Evolutionary conservation across 2,797 vertebrate genomes (phyloP).

Genomic region (Crypturellus tataupa): DNA sequence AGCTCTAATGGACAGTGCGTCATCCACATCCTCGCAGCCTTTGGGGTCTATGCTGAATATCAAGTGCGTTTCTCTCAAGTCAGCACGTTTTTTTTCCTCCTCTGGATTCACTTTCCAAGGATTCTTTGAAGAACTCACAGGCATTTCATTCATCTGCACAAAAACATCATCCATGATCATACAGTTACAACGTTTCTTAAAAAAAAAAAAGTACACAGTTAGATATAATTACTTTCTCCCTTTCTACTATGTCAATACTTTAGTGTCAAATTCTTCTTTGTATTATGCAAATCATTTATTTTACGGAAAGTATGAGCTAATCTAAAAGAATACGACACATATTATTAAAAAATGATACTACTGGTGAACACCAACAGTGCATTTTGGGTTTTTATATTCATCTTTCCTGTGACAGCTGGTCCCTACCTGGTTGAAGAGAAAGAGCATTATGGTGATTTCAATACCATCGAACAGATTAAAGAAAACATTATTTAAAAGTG

Average conservation of each 20-base stretch:
- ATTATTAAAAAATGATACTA: neutral
- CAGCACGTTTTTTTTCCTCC: slow-evolving; percentile 80
- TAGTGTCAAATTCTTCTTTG: neutral
- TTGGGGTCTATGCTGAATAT: slow-evolving; percentile 97
- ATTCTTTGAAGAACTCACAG: slow-evolving; percentile 82
- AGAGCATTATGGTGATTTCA: neutral
- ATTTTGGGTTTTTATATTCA: fast-evolving
- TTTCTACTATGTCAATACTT: neutral
- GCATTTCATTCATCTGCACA: slow-evolving; percentile 92
- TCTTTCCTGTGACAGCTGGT: neutral
- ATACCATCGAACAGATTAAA: neutral
- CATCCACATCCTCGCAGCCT: slow-evolving; percentile 96
- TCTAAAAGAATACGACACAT: neutral
- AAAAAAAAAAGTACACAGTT: neutral
- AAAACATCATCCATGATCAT: neutral
- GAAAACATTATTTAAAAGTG: neutral
- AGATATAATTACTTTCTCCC: neutral
- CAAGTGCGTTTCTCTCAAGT: slow-evolving; percentile 88
- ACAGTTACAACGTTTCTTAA: neutral
- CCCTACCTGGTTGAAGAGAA: neutral
- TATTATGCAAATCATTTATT: neutral
- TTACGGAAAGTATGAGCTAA: neutral
- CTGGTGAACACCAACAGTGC: neutral
- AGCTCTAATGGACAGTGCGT: slow-evolving; percentile 87
- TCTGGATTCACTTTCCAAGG: slow-evolving; percentile 86